phyloP scores from a whole-genome alignment of 1,140 invertebrate species.

The Dolichoris vasculosae region DNA sequence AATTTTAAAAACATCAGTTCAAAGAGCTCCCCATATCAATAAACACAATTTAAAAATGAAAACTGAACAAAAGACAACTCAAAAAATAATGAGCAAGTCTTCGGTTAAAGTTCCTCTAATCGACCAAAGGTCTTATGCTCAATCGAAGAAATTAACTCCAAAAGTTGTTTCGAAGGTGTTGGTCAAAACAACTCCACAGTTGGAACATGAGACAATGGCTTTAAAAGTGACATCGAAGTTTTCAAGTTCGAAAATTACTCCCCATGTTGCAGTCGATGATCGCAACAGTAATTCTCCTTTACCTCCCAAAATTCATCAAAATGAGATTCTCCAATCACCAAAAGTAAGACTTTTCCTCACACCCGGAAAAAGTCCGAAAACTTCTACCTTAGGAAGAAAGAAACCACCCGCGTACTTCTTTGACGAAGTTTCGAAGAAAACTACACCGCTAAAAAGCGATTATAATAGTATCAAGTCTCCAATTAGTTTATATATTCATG shows the following conservation, averaged over 20 bases:
- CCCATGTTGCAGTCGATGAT: background rate
- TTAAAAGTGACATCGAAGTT: background rate
- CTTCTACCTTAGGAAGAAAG: constrained; percentile 6
- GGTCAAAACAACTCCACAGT: background rate
- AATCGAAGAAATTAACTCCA: background rate
- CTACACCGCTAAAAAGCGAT: constrained; percentile 12
- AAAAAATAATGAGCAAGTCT: background rate
- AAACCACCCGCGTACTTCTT: constrained; percentile 55
- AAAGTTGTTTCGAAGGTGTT: background rate
- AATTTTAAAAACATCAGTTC: background rate
- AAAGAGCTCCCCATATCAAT: background rate
- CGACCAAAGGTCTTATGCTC: background rate
- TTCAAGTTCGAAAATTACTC: background rate
- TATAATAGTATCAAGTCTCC: constrained; percentile 56
- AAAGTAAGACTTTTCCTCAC: constrained; percentile 51
- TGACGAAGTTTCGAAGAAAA: background rate
- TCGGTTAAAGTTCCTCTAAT: background rate
- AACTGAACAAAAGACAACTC: background rate
- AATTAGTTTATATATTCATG: constrained; percentile 56
- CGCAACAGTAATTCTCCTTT: background rate
- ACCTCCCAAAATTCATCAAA: background rate
- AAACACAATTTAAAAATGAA: background rate
- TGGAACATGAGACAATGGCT: background rate
- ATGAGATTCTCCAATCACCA: background rate
- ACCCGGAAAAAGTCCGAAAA: constrained; percentile 52